Percentiles rank a stretch among this genome's conserved stretches.
Evolutionary conservation across 2,113 vertebrate genomes (phyloP).

Genomic region (Corythoichthys intestinalis): DNA sequence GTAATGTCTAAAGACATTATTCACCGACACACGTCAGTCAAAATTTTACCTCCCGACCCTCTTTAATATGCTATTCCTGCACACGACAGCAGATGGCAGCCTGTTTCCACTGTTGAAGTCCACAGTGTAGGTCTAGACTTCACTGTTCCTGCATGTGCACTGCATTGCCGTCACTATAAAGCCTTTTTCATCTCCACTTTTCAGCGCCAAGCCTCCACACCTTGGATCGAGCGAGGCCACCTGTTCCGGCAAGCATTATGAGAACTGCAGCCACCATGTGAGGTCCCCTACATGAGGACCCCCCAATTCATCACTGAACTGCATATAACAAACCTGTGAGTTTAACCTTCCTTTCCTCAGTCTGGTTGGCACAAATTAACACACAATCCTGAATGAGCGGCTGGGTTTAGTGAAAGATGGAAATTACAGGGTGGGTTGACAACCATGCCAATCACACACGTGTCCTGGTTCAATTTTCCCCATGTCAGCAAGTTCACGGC

Average conservation of each 20-base stretch:
- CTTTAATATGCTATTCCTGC: conserved; percentile 20
- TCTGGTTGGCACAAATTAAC: conserved; percentile 55
- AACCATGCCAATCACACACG: conserved; percentile 41
- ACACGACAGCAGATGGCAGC: conserved; percentile 73
- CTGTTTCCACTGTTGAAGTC: conserved; percentile 69
- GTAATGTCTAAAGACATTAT: too few relatives aligned
- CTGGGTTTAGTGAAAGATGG: conserved; percentile 43
- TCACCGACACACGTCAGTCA: background rate
- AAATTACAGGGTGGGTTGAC: conserved; percentile 60
- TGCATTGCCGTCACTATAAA: conserved; percentile 73
- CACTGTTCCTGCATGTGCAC: conserved; percentile 71
- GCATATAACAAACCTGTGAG: conserved; percentile 46
- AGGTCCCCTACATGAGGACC: conserved; percentile 65
- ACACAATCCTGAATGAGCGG: conserved; percentile 53
- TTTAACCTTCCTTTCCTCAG: conserved; percentile 22
- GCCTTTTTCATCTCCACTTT: conserved; percentile 67
- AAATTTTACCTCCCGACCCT: background rate
- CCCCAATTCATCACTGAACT: conserved; percentile 57
- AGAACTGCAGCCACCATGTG: conserved; percentile 72
- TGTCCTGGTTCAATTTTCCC: conserved; percentile 45
- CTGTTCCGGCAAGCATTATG: conserved; percentile 61
- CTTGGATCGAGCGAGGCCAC: conserved; percentile 69
- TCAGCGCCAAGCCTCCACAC: conserved; percentile 61
- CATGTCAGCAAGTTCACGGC: conserved; percentile 56
- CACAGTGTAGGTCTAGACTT: conserved; percentile 65